Base-by-base conservation (phyloP, 2,113 vertebrate genomes). In the Catharus minimus region DNA sequence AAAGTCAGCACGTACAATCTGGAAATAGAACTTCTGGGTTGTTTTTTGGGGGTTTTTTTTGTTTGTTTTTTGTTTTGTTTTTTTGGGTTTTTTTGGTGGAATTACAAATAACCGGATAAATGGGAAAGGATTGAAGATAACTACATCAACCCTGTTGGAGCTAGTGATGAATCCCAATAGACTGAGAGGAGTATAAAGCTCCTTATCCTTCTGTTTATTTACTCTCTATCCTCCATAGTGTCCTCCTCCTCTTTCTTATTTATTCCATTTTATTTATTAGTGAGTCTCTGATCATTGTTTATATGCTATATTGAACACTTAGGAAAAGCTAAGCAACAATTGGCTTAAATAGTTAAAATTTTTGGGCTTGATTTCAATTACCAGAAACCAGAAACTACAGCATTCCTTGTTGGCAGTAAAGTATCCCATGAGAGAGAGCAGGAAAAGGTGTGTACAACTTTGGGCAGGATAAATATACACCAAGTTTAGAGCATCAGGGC, bases 41-140 rank as follows among this genome's bases (percentile, higher is more conserved):
- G 33, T 28, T 46, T 44, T 61, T 62, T 90, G n/a, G 56, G 52
- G 47, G 46, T 62, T 64, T 82, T 66, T 46, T 44, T 61, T 62
- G 33, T 36, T 36, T 36, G 33, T 49, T 62, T 64, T 82, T 66
- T 65, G 2, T 28, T 46, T 61, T 62, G 33, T 36, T 28, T 46
- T 44, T 57, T 62, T 90, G n/a, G 56, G 47, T 53, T 49, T 62
- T 64, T 82, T 66, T 65, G 2, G 57, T 83, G 36, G 61, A 38
- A 62, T 85, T 88, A 58, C 46, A 92, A 88, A 92, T 75, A 78
- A 55, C 38, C 16, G 26, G 46, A 88, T 69, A 85, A 90, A 86
- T 46, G 11, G 52, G 19, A 67, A 92, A 88, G 71, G 27, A 46
- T 26, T 88, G 58, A 83, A 38, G 50, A 76, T 76, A 78, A 53